Evolutionary conservation across 2,113 vertebrate species (phyloP).

Genomic region (Neofelis nebulosa): DNA sequence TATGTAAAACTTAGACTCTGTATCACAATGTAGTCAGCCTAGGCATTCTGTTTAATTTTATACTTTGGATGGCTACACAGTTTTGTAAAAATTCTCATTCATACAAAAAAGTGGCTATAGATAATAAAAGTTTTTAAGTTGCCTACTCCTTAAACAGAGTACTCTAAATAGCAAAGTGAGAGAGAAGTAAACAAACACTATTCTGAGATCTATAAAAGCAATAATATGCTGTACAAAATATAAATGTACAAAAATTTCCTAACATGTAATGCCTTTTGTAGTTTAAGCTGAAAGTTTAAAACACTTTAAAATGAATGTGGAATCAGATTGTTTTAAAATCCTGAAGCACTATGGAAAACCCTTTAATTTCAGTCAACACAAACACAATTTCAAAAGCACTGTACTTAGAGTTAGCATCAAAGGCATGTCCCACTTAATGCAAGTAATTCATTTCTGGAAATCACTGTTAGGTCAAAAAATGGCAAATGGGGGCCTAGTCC

Average conservation of each 20-base stretch:
- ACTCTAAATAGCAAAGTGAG: neutral
- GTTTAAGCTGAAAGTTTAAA: neutral
- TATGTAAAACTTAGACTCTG: neutral
- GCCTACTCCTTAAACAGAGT: neutral
- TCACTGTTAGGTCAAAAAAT: neutral
- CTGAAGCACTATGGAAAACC: neutral
- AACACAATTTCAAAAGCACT: neutral
- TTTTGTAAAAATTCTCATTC: neutral
- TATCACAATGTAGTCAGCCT: neutral
- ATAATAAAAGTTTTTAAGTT: neutral
- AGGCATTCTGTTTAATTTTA: neutral
- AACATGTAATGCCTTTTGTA: neutral
- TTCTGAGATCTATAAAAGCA: neutral
- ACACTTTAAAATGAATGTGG: neutral
- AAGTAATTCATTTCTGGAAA: neutral
- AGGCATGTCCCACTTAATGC: neutral
- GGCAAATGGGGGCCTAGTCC: neutral
- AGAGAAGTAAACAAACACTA: neutral
- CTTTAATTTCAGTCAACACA: neutral
- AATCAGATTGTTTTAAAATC: neutral
- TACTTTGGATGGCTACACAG: neutral
- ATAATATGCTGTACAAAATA: neutral
- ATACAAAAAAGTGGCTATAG: neutral
- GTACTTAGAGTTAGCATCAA: neutral
- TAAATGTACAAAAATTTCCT: neutral